A percentile compares a stretch with the other conserved stretches of the same genome.
Conservation (phyloP, 1,140 invertebrate genomes). For the Hyposmocoma kahamanoa region DNA sequence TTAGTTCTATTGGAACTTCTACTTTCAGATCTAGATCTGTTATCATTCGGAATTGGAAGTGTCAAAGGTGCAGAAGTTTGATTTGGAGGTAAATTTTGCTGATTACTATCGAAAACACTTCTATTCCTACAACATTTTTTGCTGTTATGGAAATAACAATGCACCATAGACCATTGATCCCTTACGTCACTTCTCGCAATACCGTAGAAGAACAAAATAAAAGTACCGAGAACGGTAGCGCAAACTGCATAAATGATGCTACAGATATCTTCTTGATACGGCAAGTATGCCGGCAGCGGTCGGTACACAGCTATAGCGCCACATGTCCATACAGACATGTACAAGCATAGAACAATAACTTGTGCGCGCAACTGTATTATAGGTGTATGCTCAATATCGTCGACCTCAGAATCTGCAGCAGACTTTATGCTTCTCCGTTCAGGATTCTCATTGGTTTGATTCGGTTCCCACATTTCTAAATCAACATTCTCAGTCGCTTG, state of each 20-base stretch:
- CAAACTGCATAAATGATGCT: conserved; percentile 84
- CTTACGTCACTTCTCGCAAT: conserved; percentile 88
- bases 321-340: conserved; percentile 83
- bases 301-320: conserved; percentile 81
- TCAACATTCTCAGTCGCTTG: conserved; percentile 89
- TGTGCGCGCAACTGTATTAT: conserved; percentile 87
- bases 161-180: conserved; percentile 80
- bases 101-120: conserved; percentile 79
- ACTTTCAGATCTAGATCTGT: conserved; percentile 76
- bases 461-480: conserved; percentile 83
- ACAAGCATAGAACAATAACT: conserved; percentile 84
- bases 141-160: conserved; percentile 75
- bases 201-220: conserved; percentile 90
- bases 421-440: conserved; percentile 78
- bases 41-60: conserved; percentile 63
- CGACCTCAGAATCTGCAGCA: conserved; percentile 81
- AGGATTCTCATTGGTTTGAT: conserved; percentile 63
- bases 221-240: conserved; percentile 83
- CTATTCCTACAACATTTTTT: conserved; percentile 79
- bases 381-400: conserved; percentile 88
- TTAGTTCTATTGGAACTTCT: conserved; percentile 75
- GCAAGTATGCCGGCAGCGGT: conserved; percentile 75
- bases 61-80: conserved; percentile 49
- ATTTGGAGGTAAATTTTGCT: conserved; percentile 71
- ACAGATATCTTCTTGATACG: conserved; percentile 85